Evolutionary conservation across 2,113 vertebrate species (phyloP).

Genomic region (Cynopterus brachyotis): DNA sequence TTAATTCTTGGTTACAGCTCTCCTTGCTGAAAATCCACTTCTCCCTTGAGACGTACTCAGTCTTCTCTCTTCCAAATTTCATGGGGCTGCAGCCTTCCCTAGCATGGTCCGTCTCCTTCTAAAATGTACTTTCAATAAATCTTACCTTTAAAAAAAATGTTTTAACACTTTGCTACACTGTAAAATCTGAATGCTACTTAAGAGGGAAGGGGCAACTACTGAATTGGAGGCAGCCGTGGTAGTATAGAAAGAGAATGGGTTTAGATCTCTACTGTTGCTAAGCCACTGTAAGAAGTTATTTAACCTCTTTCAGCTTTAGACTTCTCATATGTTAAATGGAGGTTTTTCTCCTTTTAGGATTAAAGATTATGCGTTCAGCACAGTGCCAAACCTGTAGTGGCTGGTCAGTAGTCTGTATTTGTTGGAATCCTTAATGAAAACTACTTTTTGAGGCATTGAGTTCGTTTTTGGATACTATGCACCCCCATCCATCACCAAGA

Average conservation of each 20-base stretch:
- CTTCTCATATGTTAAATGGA: not conserved
- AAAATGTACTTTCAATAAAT: too few species aligned
- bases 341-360: not conserved
- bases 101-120: too few species aligned
- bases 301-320: not conserved
- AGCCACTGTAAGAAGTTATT: not conserved
- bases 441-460: not conserved
- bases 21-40: too few species aligned
- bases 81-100: too few species aligned
- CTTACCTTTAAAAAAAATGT: too few species aligned
- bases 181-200: not conserved
- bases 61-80: too few species aligned
- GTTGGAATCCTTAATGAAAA: not conserved
- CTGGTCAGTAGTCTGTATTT: not conserved
- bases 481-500: not conserved
- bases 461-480: not conserved
- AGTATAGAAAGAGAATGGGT: not conserved
- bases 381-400: not conserved
- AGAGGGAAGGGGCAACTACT: not conserved
- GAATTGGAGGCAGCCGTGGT: not conserved
- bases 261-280: not conserved
- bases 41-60: too few species aligned
- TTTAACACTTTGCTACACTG: not conserved
- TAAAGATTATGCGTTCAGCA: not conserved
- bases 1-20: too few species aligned